Evolutionary conservation across 2,888 invertebrate species (phyloP).

Genomic region (Ametastegia equiseti): DNA sequence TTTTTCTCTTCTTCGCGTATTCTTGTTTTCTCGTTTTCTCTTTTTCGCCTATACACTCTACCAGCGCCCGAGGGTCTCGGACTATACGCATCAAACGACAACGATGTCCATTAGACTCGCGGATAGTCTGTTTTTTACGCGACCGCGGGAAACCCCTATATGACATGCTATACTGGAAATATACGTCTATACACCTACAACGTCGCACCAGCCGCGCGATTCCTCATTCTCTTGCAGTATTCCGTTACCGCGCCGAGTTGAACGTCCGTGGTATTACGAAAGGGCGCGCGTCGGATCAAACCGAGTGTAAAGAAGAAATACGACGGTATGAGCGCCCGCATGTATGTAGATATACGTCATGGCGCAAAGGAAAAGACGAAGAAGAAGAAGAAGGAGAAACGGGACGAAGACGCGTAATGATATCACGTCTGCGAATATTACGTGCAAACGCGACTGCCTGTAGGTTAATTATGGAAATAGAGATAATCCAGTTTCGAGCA

Average conservation of each 20-base stretch:
- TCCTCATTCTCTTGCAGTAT: background rate
- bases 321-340: background rate
- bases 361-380: too few relatives aligned
- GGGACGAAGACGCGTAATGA: too few relatives aligned
- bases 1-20: background rate
- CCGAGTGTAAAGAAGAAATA: background rate
- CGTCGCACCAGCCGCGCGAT: background rate
- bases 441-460: too few relatives aligned
- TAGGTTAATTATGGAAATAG: background rate
- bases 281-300: background rate
- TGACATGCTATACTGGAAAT: background rate
- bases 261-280: background rate
- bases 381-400: too few relatives aligned
- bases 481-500: background rate
- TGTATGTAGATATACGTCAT: too few relatives aligned
- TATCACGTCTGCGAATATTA: background rate
- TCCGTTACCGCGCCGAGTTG: background rate
- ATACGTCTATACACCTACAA: background rate
- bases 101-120: constrained; percentile 11
- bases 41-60: background rate
- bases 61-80: background rate
- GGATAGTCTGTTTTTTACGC: background rate
- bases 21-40: background rate
- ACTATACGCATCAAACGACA: constrained; percentile 17
- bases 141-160: too few relatives aligned